These are phyloP conservation scores for Centroberyx gerrardi DNA, from an alignment of 2,797 vertebrate genomes.

Conservation along the genomic window DNA sequence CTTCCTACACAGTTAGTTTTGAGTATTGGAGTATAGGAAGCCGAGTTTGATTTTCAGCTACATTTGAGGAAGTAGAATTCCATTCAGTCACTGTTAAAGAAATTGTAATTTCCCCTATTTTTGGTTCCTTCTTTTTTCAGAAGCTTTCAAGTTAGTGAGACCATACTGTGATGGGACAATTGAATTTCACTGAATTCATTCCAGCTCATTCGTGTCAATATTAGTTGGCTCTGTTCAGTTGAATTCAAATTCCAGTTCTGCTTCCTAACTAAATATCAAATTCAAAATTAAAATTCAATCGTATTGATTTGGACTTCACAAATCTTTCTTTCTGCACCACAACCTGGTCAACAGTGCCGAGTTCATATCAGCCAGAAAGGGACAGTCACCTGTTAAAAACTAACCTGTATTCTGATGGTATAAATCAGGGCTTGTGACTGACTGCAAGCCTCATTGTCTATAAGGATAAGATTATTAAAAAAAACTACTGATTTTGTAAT, in stretches of 20 bases:
- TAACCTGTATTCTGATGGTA: slow-evolving; percentile 36
- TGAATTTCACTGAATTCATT: not conserved
- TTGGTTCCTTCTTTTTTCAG: slow-evolving; percentile 9
- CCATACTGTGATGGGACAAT: slow-evolving; percentile 27
- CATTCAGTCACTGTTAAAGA: slow-evolving; percentile 9
- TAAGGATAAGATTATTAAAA: slow-evolving; percentile 57
- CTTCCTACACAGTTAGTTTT: slow-evolving; percentile 27
- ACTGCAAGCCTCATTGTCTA: slow-evolving; percentile 60
- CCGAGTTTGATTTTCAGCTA: slow-evolving; percentile 1
- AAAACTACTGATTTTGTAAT: slow-evolving; percentile 89
- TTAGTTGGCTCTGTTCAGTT: not conserved
- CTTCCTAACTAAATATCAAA: slow-evolving; percentile 12
- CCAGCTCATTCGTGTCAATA: not conserved
- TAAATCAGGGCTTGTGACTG: slow-evolving; percentile 56
- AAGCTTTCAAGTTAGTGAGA: not conserved
- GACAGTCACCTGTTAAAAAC: slow-evolving; percentile 38
- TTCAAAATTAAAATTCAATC: slow-evolving; percentile 4
- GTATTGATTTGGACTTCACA: not conserved
- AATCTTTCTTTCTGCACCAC: slow-evolving; percentile 12
- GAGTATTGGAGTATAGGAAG: not conserved
- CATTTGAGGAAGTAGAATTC: slow-evolving; percentile 40
- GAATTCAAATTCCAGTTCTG: slow-evolving; percentile 7
- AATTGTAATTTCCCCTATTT: slow-evolving; percentile 7
- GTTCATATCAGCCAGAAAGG: slow-evolving; percentile 32
- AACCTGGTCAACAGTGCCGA: slow-evolving; percentile 11